Evolutionary conservation across 2,113 vertebrate species (phyloP).

Genomic region (Malaclemys terrapin): DNA sequence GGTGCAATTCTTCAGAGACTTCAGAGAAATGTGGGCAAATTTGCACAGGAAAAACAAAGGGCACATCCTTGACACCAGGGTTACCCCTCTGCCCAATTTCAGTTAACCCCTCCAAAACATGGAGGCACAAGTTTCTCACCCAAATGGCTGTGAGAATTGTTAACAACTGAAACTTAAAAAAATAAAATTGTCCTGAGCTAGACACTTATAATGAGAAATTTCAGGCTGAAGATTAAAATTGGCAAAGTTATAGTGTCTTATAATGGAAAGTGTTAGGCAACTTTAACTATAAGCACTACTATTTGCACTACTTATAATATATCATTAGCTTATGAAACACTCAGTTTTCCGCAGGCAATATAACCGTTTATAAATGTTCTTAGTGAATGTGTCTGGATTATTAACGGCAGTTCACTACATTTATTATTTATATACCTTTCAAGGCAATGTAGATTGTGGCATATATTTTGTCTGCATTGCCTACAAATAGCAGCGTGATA

Average conservation of each 20-base stretch:
- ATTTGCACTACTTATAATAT: neutral
- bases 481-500: neutral
- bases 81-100: neutral
- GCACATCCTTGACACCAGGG: neutral
- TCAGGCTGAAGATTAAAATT: neutral
- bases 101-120: neutral
- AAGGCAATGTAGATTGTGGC: neutral
- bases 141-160: neutral
- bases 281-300: neutral
- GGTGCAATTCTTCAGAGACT: neutral
- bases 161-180: neutral
- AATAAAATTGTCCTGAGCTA: neutral
- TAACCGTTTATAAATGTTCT: neutral
- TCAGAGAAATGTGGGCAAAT: neutral
- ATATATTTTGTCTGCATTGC: neutral
- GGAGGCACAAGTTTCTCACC: neutral
- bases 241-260: neutral
- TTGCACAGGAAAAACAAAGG: neutral
- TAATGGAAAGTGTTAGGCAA: neutral
- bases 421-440: slow-evolving; percentile 16
- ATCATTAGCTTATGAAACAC: neutral
- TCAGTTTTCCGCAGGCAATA: neutral
- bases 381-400: slow-evolving; percentile 3
- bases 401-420: slow-evolving; percentile 8
- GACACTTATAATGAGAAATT: neutral